Evolutionary conservation across 1,140 invertebrate genomes (phyloP).

Genomic region (Drosophila nigrodunni): DNA sequence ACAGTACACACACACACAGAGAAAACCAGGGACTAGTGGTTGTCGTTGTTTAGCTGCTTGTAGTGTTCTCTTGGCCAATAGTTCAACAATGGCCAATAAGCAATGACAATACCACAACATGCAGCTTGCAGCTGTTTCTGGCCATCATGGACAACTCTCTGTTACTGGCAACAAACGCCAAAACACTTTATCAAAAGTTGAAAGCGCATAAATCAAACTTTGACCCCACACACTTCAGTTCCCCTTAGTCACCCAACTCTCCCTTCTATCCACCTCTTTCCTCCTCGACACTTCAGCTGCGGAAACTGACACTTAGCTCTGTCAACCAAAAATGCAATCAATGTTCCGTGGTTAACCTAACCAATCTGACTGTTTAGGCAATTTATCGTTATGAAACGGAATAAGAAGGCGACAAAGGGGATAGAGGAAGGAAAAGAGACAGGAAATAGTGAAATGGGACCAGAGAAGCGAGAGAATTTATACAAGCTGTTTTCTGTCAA

Average conservation of each 20-base stretch:
- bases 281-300: background rate
- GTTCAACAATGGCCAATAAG: conserved; percentile 59
- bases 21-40: background rate
- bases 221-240: background rate
- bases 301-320: conserved; percentile 54
- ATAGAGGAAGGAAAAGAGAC: background rate
- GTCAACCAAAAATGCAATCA: conserved; percentile 44
- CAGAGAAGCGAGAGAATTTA: background rate
- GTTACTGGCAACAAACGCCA: conserved; percentile 46
- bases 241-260: background rate
- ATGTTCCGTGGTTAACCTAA: conserved; percentile 33
- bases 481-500: no score
- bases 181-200: conserved; percentile 77
- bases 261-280: background rate
- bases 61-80: conserved; percentile 3
- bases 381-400: background rate
- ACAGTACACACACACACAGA: no score
- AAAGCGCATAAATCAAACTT: conserved; percentile 70
- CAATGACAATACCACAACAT: conserved; percentile 57
- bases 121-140: conserved; percentile 29
- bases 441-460: background rate
- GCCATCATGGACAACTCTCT: conserved; percentile 7
- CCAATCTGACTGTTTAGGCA: conserved; percentile 30
- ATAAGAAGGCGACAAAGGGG: background rate
- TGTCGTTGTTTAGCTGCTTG: background rate